Base-by-base conservation (phyloP, 2,888 invertebrate species). In the Muschampia plurimacula region DNA sequence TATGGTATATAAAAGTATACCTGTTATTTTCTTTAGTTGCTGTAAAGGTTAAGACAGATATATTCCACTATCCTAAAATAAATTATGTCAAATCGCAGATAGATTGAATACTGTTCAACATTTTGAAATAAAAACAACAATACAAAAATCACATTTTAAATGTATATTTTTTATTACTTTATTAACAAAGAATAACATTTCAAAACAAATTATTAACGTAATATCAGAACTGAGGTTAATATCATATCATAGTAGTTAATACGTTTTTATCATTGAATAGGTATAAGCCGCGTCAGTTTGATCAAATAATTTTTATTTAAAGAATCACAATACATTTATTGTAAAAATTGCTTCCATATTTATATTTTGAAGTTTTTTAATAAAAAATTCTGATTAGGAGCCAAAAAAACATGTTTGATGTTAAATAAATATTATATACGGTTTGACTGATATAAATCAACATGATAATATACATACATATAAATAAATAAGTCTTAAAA, bases 151-250 rank as follows among this genome's bases (percentile, higher is more conserved):
- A 46, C 44, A 10, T 12, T 64, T 28, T 64, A 46, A 15, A 46
- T 44, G 10, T 46, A 44, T 9, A 22, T 28, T 22, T 64, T 41
- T 7, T 41, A 7, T 0, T 22, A 22, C 22, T 22, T 22, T 22
- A 22, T 22, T 22, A 22, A 22, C 9, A 7, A 41, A 41, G 9
- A 41, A 9, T 41, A 2, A 41, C 41, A 41, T 9, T 41, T 9
- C 1, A 41, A 36, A 22, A 36, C 15, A 22, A 44, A 63, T 62
- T 41, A 62, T 13, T n/a, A 41, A 59, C 41, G 32, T 64, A 32
- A 65, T 49, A 8, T 32, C 64, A 28, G 64, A 65, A 65, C 64
- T 65, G 64, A 65, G 32, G 64, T 28, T 49, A 65, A 49, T 65
- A 65, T 28, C 12, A 28, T 46, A 15, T 6, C 10, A 10, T 57